Conservation (phyloP, 2,797 vertebrate species). For the Tangara arthus region DNA sequence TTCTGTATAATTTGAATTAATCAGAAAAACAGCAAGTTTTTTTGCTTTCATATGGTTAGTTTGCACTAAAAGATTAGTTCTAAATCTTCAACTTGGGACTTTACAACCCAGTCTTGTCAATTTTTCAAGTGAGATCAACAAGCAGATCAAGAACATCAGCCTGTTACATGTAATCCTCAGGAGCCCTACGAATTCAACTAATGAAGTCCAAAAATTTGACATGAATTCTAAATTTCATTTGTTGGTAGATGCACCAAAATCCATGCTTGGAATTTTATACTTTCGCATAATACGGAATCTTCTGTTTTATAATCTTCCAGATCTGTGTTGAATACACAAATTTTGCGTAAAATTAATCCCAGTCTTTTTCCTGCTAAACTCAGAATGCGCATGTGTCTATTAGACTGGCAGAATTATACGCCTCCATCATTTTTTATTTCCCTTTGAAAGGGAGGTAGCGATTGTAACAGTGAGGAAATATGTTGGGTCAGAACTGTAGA, state of each 20-base stretch:
- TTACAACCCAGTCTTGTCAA: background rate
- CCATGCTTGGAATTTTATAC: constrained; percentile 47
- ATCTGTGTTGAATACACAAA: background rate
- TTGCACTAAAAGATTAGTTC: constrained; percentile 34
- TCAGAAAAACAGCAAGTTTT: constrained; percentile 40
- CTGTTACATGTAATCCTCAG: background rate
- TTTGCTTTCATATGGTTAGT: constrained; percentile 18
- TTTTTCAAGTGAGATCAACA: constrained; percentile 20
- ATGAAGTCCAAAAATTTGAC: constrained; percentile 38
- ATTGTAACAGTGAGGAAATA: background rate
- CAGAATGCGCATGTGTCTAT: background rate
- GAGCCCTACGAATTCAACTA: background rate
- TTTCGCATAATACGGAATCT: constrained; percentile 36
- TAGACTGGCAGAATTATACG: constrained; percentile 29
- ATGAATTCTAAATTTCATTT: constrained; percentile 63
- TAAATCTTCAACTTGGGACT: constrained; percentile 23
- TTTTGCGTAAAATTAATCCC: constrained; percentile 23
- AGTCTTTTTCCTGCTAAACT: background rate
- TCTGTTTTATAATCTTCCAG: constrained; percentile 38
- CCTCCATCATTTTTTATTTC: background rate
- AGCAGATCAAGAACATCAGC: constrained; percentile 15
- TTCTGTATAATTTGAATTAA: constrained; percentile 12
- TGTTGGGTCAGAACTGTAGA: background rate
- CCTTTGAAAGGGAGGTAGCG: background rate
- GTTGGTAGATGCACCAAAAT: constrained; percentile 44